Evolutionary conservation across 1,140 invertebrate species (phyloP).

Genomic region (Drosophila neocordata): DNA sequence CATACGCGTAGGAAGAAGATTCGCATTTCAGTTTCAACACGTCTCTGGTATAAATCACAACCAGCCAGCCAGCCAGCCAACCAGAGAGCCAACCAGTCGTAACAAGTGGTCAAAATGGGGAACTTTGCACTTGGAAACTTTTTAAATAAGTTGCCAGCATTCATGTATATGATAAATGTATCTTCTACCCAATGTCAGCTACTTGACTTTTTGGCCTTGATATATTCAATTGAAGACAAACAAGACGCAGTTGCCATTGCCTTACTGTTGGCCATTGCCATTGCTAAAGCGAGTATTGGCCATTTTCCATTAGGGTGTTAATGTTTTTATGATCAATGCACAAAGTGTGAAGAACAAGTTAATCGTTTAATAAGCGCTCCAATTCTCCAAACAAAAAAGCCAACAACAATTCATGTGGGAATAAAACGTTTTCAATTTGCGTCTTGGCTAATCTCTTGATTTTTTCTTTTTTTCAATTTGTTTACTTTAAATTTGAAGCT

Average conservation of each 20-base stretch:
- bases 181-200: background rate
- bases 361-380: constrained; percentile 57
- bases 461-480: background rate
- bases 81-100: too few species aligned
- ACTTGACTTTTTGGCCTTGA: constrained; percentile 22
- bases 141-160: constrained; percentile 21
- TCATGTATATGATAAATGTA: constrained; percentile 62
- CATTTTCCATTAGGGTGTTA: constrained; percentile 26
- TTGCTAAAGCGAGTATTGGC: background rate
- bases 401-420: background rate
- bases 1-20: constrained; percentile 30
- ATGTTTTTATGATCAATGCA: constrained; percentile 60
- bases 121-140: constrained; percentile 50
- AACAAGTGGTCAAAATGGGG: constrained; percentile 49
- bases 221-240: constrained; percentile 20
- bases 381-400: background rate
- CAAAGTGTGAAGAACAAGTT: constrained; percentile 53
- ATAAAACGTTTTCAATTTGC: constrained; percentile 1
- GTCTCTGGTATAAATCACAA: constrained; percentile 40
- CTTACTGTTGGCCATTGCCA: background rate
- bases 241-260: constrained; percentile 16
- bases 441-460: constrained; percentile 6
- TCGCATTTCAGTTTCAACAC: constrained; percentile 30
- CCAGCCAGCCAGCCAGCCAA: background rate
- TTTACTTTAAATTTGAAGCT: constrained; percentile 5